Percentiles rank a stretch among this genome's conserved stretches.
These are phyloP conservation scores for Hippocampus abdominalis DNA, from an alignment of 2,113 vertebrate species.

Conservation along the genomic window DNA sequence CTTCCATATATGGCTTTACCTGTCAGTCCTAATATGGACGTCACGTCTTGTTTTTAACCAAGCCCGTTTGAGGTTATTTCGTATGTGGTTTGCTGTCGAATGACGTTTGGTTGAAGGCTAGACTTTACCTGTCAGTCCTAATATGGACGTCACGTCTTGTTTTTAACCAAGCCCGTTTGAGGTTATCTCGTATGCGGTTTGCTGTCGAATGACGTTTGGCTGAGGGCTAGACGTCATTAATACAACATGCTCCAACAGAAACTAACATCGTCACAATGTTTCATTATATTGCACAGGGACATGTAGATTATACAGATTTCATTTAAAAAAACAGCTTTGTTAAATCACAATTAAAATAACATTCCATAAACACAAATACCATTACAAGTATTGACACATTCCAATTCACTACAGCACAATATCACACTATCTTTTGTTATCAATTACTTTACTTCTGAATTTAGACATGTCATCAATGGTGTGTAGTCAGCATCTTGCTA, in stretches of 20 bases:
- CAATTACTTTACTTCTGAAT: too few relatives aligned
- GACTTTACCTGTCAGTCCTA: constrained; percentile 45
- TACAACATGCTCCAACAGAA: neutral
- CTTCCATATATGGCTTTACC: constrained; percentile 55
- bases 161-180: constrained; percentile 58
- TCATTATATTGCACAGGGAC: too few relatives aligned
- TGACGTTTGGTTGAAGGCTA: constrained; percentile 35
- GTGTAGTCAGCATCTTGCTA: too few relatives aligned
- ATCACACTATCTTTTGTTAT: too few relatives aligned
- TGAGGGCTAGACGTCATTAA: constrained; percentile 2
- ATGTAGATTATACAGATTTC: too few relatives aligned
- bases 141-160: constrained; percentile 52
- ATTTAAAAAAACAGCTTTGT: neutral
- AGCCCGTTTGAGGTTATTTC: constrained; percentile 58
- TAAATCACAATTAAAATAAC: too few relatives aligned
- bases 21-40: constrained; percentile 62
- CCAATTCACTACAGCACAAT: too few relatives aligned
- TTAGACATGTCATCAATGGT: too few relatives aligned
- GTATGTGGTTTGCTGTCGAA: constrained; percentile 46
- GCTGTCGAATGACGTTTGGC: constrained; percentile 46
- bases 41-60: constrained; percentile 49
- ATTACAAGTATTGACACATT: too few relatives aligned
- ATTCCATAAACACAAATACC: too few relatives aligned
- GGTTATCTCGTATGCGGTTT: constrained; percentile 58
- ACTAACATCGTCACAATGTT: neutral